Evolutionary conservation across 2,797 vertebrate species (phyloP), one percentile per base, ranked within the genome.

Genomic region (Mormyrops boulengeri): DNA sequence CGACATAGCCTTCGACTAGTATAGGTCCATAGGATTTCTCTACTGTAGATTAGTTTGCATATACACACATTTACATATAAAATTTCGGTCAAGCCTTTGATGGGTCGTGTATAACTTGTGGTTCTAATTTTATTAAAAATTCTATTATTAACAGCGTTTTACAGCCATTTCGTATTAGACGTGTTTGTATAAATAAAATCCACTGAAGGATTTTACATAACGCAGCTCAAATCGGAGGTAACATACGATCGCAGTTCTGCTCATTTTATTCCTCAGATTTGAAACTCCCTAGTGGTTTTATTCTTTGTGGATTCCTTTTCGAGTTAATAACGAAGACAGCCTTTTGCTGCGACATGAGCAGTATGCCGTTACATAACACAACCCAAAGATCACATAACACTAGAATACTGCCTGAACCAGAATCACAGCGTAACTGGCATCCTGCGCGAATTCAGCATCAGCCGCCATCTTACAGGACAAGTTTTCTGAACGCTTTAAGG

Each of bases 391-490:
- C 84, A 30, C 49, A 26, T 57, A 87, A 57, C 34, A 17, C 17
- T 47, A 38, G 5, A 80, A 80, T 3, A 41, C 41, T 44, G 41
- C 34, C 41, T 41, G 41, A 80, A 41, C 73, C 73, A 41, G 73
- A 80, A 80, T 44, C 34, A 80, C 34, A 73, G 30, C 66, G 6
- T 73, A 73, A 73, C 66, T 73, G 30, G 26, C 26, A 73, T 34
- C 11, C 4, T 12, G 34, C 9, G 34, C 2, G 5, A 22, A 14
- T 8, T 77, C 60, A 52, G 60, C 19, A 26, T n/a, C 80, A 90
- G 93, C 93, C 89, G 93, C 93, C 93, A 93, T 93, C 92, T 93
- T 93, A 90, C 92, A 85, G 89, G 89, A 91, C 91, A 89, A 38
- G 88, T 86, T 80, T 88, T 89, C 91, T 90, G 87, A 91, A 87